A percentile compares a stretch with the other conserved stretches of the same genome.
These are phyloP conservation scores for Trematocara caparti DNA, from an alignment of 2,797 vertebrate genomes.

Conservation along the genomic window DNA sequence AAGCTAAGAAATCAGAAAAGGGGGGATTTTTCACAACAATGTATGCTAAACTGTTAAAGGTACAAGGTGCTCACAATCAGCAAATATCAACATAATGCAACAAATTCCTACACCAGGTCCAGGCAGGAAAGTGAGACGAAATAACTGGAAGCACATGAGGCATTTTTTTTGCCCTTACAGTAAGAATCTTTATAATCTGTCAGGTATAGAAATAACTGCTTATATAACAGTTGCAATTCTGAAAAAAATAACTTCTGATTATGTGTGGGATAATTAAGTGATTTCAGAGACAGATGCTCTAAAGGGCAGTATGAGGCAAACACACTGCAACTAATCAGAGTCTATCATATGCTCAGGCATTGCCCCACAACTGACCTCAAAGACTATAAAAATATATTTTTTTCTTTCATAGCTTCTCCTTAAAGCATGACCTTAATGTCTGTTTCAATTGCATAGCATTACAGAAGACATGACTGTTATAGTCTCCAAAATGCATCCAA, in stretches of 20 bases:
- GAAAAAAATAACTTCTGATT: background rate
- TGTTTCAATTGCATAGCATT: slow-evolving; percentile 38
- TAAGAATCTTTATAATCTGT: background rate
- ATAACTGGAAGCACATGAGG: background rate
- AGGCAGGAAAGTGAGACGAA: background rate
- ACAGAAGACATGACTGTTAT: background rate
- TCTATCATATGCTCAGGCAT: background rate
- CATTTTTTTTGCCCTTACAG: background rate
- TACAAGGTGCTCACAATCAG: background rate
- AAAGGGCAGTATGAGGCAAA: background rate
- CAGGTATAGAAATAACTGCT: background rate
- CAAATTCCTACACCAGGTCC: background rate
- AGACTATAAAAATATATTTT: background rate
- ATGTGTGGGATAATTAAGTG: slow-evolving; percentile 10
- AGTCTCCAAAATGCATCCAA: background rate
- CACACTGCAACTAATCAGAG: slow-evolving; percentile 17
- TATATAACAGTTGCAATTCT: slow-evolving; percentile 1
- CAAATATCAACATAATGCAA: background rate
- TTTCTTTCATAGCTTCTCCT: slow-evolving; percentile 13
- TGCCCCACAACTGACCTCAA: slow-evolving; percentile 34
- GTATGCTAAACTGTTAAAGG: background rate
- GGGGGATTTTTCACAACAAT: background rate
- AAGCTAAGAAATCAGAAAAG: background rate
- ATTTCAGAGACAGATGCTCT: background rate
- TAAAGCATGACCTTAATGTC: slow-evolving; percentile 36